Evolutionary conservation across 2,113 vertebrate species (phyloP), one percentile per base, ranked within the genome.

Genomic region (Eclectus roratus): DNA sequence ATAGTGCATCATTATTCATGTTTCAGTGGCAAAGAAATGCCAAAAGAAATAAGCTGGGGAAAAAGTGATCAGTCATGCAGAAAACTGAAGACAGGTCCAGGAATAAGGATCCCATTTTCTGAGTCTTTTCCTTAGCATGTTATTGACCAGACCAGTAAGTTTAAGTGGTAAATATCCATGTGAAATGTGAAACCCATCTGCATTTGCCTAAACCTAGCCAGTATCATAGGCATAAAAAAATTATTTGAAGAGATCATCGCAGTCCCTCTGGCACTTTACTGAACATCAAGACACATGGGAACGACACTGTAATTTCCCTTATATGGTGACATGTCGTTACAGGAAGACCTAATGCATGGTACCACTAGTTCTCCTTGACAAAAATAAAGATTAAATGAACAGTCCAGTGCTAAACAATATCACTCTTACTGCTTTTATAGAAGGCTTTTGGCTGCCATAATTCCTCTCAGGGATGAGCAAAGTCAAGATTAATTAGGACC

Each of bases 221-320:
- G 14, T 25, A 15, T 15, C 3, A 3, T 15, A 65, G 17, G 8
- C 44, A 68, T 17, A 5, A 69, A 28, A 3, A 3, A 41, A 23
- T n/a, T 84, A 63, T 64, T 60, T 4, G 1, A 31, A 72, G 44
- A 72, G 11, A 6, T 39, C 0, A 0, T 49, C 1, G 0, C 27
- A 90, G 24, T 17, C 58, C 17, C n/a, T 31, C 15, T 50, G 21
- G 3, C 17, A 28, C 17, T 35, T 53, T 23, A 24, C 10, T 79
- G 73, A 85, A 39, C 65, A 55, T 6, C 0, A 8, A 87, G 35
- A 15, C 21, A 16, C 13, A 10, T 23, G 20, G 35, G 27, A 81
- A 12, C 25, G 73, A 11, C 17, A 7, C 28, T 13, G 0, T 37
- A 89, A 74, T 78, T 85, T 37, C 47, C 58, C 28, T 77, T 52